Percentiles rank a stretch among this genome's conserved stretches.
phyloP scores from a whole-genome alignment of 2,113 vertebrate species.

The Oryzias celebensis region DNA sequence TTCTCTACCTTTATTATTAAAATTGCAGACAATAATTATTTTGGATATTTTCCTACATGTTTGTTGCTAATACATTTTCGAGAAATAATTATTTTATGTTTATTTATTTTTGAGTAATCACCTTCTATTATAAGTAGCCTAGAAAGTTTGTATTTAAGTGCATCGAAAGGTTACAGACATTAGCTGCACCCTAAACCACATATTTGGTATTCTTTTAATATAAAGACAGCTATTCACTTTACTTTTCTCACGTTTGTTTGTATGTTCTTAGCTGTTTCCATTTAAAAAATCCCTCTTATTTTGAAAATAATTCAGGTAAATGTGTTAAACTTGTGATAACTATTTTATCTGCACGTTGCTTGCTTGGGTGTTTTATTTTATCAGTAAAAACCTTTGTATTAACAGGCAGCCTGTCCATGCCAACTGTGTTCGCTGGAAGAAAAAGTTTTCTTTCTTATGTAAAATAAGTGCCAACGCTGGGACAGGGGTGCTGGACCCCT shows the following conservation, averaged over 20 bases:
- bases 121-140: too few species aligned
- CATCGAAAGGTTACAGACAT: too few species aligned
- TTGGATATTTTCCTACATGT: background rate
- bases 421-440: conserved; percentile 92
- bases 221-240: background rate
- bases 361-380: background rate
- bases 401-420: conserved; percentile 88
- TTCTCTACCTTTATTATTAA: conserved; percentile 17
- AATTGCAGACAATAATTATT: conserved; percentile 35
- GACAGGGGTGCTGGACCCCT: conserved; percentile 89
- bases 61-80: background rate
- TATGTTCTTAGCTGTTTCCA: background rate
- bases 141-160: too few species aligned
- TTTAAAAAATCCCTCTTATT: too few species aligned
- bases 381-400: conserved; percentile 14
- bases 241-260: background rate
- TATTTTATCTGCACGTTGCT: background rate
- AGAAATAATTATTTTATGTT: background rate
- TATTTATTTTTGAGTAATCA: too few species aligned
- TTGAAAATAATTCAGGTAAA: background rate
- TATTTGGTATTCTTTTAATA: too few species aligned
- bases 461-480: conserved; percentile 91
- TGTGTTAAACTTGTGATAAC: background rate
- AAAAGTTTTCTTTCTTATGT: conserved; percentile 89
- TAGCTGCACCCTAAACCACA: too few species aligned